These are phyloP conservation scores for Scomber scombrus DNA, from an alignment of 2,113 vertebrate genomes.

Conservation along the genomic window DNA sequence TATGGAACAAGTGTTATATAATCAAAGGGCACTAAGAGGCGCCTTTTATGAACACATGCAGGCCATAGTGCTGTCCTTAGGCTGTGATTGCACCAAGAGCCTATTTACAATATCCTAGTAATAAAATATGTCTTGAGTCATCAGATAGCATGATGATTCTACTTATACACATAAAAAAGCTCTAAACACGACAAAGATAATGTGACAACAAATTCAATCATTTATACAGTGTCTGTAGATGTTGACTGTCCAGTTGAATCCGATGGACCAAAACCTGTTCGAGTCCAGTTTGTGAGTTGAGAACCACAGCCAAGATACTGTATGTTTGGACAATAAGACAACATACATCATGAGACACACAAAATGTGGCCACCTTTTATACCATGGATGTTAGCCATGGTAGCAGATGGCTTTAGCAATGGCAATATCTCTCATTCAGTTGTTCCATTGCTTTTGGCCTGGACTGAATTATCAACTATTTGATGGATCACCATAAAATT, in stretches of 20 bases:
- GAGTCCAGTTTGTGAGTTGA: no score
- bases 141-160: conserved; percentile 14
- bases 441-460: no score
- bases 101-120: background rate
- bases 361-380: no score
- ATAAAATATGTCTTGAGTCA: conserved; percentile 8
- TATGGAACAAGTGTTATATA: conserved; percentile 44
- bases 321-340: no score
- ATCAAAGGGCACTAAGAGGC: conserved; percentile 15
- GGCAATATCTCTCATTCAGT: no score
- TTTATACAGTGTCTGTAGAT: background rate
- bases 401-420: no score
- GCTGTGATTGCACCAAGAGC: conserved; percentile 22
- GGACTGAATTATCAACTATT: no score
- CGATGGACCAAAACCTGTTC: background rate
- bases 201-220: background rate
- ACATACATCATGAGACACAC: no score
- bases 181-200: background rate
- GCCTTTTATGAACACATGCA: conserved; percentile 36
- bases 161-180: background rate
- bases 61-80: conserved; percentile 19
- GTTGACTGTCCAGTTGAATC: background rate
- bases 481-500: no score
- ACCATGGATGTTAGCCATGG: no score
- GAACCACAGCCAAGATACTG: no score